Conservation (phyloP, 2,113 vertebrate species). For the Dasypus novemcinctus region DNA sequence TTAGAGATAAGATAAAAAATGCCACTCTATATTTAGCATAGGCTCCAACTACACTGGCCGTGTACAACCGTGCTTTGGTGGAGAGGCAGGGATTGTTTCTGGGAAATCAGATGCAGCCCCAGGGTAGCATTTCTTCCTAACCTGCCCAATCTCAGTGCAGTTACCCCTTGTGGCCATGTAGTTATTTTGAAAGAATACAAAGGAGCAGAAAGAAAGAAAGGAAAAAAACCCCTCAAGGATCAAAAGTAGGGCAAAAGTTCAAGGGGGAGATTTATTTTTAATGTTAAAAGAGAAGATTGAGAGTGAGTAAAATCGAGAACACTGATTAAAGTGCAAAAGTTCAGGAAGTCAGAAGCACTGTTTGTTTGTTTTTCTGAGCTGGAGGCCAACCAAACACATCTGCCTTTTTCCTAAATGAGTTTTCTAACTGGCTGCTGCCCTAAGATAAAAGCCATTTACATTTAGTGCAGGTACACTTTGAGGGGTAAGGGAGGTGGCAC, state of each 20-base stretch:
- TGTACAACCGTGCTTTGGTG: neutral
- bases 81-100: neutral
- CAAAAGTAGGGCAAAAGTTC: conserved; percentile 74
- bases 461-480: neutral
- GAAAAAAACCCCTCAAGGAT: neutral
- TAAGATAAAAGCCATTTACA: neutral
- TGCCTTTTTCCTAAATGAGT: conserved; percentile 30
- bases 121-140: neutral
- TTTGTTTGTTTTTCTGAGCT: neutral
- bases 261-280: conserved; percentile 62
- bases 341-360: neutral
- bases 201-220: neutral
- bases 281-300: conserved; percentile 40
- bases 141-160: neutral
- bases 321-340: neutral
- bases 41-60: neutral
- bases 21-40: neutral
- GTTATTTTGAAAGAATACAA: conserved; percentile 52
- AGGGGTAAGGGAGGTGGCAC: too few relatives aligned
- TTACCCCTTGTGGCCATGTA: neutral
- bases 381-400: neutral
- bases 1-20: neutral
- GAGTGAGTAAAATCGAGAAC: conserved; percentile 60
- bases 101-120: neutral
- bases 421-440: neutral